These are phyloP conservation scores for Smittia aterrima DNA, from an alignment of 2,888 invertebrate species.

Conservation along the genomic window DNA sequence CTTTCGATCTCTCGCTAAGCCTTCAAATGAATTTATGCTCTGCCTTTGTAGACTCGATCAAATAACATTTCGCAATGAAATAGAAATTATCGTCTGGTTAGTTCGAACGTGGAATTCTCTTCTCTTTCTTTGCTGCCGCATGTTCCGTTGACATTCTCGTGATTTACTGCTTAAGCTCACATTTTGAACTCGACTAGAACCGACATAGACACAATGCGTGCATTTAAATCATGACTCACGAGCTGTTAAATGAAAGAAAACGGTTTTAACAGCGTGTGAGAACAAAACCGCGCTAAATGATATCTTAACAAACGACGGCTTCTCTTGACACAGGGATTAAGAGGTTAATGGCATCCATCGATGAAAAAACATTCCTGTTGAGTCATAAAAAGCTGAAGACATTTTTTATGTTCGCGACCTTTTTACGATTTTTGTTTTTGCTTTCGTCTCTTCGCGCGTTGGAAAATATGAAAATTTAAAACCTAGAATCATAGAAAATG, in stretches of 20 bases:
- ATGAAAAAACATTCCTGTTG: constrained; percentile 15
- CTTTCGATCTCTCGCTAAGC: not conserved
- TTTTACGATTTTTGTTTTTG: not conserved
- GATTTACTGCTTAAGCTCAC: constrained; percentile 29
- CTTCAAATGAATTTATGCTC: not conserved
- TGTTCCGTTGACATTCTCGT: not conserved
- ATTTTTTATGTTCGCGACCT: not conserved
- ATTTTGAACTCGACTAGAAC: not conserved
- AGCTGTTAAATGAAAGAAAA: not conserved
- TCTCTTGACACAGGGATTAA: not conserved
- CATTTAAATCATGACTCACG: not conserved
- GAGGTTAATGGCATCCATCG: constrained; percentile 33
- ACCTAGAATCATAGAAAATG: no score
- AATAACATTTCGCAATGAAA: not conserved
- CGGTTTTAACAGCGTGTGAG: not conserved
- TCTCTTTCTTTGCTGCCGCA: not conserved
- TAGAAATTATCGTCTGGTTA: not conserved
- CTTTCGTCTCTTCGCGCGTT: not conserved
- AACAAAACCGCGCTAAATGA: constrained; percentile 11
- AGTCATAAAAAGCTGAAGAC: not conserved
- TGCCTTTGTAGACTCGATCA: not conserved
- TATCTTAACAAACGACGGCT: constrained; percentile 2
- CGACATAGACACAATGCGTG: not conserved
- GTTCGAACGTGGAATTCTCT: not conserved
- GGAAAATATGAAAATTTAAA: no score